A percentile compares a stretch with the other conserved stretches of the same genome.
Conservation (phyloP, 1,140 invertebrate species). For the Drosophila mauritiana region DNA sequence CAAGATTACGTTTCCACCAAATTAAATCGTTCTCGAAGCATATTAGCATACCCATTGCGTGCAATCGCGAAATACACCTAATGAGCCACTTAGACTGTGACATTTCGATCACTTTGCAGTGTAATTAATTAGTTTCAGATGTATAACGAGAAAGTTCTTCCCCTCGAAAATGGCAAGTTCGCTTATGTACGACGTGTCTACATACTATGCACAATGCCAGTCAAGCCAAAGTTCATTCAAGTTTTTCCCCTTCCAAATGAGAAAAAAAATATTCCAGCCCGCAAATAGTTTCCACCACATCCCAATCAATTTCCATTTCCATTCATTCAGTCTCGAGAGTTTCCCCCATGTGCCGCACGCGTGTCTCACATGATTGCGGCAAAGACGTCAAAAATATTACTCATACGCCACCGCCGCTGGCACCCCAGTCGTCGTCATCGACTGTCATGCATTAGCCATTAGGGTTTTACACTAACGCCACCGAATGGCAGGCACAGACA, state of each 20-base stretch:
- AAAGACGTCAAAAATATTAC: conserved; percentile 58
- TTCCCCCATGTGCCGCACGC: conserved; percentile 22
- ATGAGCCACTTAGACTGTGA: not conserved
- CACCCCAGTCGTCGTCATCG: conserved; percentile 10
- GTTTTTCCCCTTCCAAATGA: not conserved
- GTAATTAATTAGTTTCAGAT: not conserved
- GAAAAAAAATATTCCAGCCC: not conserved
- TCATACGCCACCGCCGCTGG: conserved; percentile 55
- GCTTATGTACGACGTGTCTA: not conserved
- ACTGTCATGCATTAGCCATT: conserved; percentile 28
- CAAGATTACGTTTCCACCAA: not conserved
- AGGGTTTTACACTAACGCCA: conserved; percentile 35
- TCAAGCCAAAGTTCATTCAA: not conserved
- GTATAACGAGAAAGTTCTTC: not conserved
- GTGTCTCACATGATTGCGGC: conserved; percentile 25
- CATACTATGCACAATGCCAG: no score
- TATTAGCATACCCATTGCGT: not conserved
- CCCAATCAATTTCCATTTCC: not conserved
- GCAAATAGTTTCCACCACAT: not conserved
- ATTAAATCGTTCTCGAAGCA: conserved; percentile 6
- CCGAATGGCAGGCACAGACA: not conserved
- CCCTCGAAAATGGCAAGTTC: not conserved
- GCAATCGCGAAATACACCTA: conserved; percentile 1
- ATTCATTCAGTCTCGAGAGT: conserved; percentile 10
- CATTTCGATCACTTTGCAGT: not conserved